Conservation (phyloP, 1,140 invertebrate species). For the Rhopalosiphum padi region DNA sequence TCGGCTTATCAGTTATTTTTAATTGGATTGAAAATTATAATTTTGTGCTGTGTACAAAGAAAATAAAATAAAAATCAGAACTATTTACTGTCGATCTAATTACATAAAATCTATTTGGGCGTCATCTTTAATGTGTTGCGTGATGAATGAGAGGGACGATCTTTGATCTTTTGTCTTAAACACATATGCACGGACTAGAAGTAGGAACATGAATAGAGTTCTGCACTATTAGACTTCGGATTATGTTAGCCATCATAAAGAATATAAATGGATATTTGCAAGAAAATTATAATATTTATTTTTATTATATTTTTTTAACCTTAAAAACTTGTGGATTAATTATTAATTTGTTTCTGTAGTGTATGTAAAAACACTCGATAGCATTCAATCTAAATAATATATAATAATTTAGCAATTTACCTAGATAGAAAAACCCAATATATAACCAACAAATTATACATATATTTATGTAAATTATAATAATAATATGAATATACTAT, state of each 20-base stretch:
- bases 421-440: background rate
- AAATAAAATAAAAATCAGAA: slow-evolving; percentile 36
- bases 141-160: slow-evolving; percentile 39
- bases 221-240: background rate
- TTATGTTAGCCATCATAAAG: background rate
- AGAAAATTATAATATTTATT: background rate
- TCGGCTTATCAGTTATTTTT: slow-evolving; percentile 35
- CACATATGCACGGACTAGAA: background rate
- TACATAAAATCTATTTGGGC: slow-evolving; percentile 27
- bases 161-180: slow-evolving; percentile 48
- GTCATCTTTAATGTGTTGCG: slow-evolving; percentile 11
- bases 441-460: background rate
- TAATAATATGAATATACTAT: background rate
- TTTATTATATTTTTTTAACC: background rate
- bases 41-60: slow-evolving; percentile 44
- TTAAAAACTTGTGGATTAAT: background rate
- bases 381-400: background rate
- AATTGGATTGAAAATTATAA: slow-evolving; percentile 42
- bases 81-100: slow-evolving; percentile 22
- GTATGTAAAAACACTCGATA: background rate
- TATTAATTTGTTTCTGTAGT: background rate
- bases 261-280: slow-evolving; percentile 13
- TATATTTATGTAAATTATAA: background rate
- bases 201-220: background rate
- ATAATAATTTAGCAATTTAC: background rate